Conservation (phyloP, 2,888 invertebrate genomes). For the Chalcosyrphus nemorum region DNA sequence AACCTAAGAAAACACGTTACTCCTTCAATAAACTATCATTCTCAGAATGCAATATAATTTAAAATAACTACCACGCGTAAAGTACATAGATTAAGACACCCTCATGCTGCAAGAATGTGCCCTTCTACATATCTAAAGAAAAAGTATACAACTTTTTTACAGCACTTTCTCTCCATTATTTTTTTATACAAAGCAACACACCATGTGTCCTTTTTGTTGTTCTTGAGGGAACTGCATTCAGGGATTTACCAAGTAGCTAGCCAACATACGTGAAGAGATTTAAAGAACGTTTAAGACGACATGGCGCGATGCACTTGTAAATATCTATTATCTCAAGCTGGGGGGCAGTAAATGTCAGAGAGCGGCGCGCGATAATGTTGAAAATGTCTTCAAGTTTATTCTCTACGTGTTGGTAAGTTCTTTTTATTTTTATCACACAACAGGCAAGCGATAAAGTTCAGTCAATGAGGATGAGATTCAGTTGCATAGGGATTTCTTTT, state of each 20-base stretch:
- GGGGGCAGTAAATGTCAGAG: conserved; percentile 1
- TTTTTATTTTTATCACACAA: neutral
- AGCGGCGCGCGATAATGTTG: conserved; percentile 14
- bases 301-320: conserved; percentile 15
- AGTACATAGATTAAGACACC: conserved; percentile 24
- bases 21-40: neutral
- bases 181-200: conserved; percentile 5
- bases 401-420: neutral
- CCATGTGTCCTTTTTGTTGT: neutral
- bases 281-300: conserved; percentile 18
- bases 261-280: conserved; percentile 17
- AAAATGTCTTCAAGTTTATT: conserved; percentile 8
- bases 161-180: neutral
- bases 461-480: neutral
- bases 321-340: conserved; percentile 22
- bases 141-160: neutral
- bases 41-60: conserved; percentile 25
- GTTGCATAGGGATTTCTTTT: neutral
- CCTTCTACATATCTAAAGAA: neutral
- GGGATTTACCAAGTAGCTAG: conserved; percentile 14
- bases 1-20: too few relatives aligned
- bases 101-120: neutral
- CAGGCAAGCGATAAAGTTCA: neutral
- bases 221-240: neutral
- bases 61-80: conserved; percentile 27